Evolutionary conservation across 2,113 vertebrate species (phyloP), one percentile per base, ranked within the genome.

Genomic region (Paracyprichromis sp.): DNA sequence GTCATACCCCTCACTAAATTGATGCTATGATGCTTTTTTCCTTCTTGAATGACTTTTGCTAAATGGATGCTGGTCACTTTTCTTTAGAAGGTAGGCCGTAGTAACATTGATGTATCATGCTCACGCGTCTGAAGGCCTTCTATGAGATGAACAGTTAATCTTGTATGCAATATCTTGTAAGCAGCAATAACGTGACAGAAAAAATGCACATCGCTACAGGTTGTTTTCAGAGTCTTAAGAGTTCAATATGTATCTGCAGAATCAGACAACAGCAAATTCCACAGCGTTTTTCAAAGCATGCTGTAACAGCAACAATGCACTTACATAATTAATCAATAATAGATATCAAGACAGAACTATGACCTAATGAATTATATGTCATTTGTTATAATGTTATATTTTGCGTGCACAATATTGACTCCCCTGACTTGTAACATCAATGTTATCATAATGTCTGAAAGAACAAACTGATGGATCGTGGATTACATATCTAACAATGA

Each of bases 391-490:
- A 24, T 71, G n/a, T 1, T 40, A 69, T 21, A 71, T 71, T 40
- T 40, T 21, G 19, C 3, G 0, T 71, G 63, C 36, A 71, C 36
- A 24, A 43, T 71, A 4, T 43, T 43, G 7, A 71, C 36, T 14
- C n/a, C 36, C 43, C 12, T 43, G n/a, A 43, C 66, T 24, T 71
- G n/a, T 16, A 14, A 9, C 8, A 24, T 43, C 38, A 71, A 16
- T 43, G 36, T 43, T 71, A 9, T 71, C 2, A 16, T 40, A 43
- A 71, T 24, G 36, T 38, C 31, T 66, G 34, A 66, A 66, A 40
- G 7, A 69, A 43, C n/a, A 71, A 24, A 71, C 66, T 0, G n/a
- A 71, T 0, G 66, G 61, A 66, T 71, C 0, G 5, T 43, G 36
- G 12, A 71, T 43, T 71, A 24, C 12, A 71, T 43, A 16, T 43